Evolutionary conservation across 2,888 invertebrate genomes (phyloP).

Genomic region (Ditylenchus weischeri): DNA sequence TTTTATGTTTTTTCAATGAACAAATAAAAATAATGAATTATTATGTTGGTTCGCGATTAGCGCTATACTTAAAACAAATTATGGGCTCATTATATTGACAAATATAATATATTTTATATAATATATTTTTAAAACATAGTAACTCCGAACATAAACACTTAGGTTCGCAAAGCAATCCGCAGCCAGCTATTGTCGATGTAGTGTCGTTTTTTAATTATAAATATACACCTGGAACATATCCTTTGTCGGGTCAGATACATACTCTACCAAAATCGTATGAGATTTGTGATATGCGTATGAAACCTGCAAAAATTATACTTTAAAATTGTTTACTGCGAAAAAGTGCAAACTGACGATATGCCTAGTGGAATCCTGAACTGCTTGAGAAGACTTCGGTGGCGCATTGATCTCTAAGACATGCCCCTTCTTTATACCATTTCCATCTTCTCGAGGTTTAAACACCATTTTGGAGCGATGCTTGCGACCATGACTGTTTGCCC

Average conservation of each 20-base stretch:
- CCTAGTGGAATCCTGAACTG: conserved; percentile 47
- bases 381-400: conserved; percentile 37
- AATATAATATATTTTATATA: too few species aligned
- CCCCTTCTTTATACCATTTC: conserved; percentile 56
- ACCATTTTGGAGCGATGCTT: conserved; percentile 51
- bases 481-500: conserved; percentile 34
- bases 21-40: too few species aligned
- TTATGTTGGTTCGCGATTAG: too few species aligned
- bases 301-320: conserved; percentile 26
- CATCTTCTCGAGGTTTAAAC: conserved; percentile 36
- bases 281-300: conserved; percentile 51
- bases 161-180: too few species aligned
- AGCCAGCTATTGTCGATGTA: too few species aligned
- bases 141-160: too few species aligned
- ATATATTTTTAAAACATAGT: too few species aligned
- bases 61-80: too few species aligned
- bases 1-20: too few species aligned
- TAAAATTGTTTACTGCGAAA: too few species aligned
- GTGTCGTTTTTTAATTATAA: conserved; percentile 4
- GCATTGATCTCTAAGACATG: conserved; percentile 29
- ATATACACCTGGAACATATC: conserved; percentile 93
- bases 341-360: conserved; percentile 36
- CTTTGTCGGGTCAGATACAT: conserved; percentile 87
- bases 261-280: conserved; percentile 83
- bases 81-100: too few species aligned